Evolutionary conservation across 92 coral and sea anemone genomes (phyloP).

Genomic region (Porites cylindrica): DNA sequence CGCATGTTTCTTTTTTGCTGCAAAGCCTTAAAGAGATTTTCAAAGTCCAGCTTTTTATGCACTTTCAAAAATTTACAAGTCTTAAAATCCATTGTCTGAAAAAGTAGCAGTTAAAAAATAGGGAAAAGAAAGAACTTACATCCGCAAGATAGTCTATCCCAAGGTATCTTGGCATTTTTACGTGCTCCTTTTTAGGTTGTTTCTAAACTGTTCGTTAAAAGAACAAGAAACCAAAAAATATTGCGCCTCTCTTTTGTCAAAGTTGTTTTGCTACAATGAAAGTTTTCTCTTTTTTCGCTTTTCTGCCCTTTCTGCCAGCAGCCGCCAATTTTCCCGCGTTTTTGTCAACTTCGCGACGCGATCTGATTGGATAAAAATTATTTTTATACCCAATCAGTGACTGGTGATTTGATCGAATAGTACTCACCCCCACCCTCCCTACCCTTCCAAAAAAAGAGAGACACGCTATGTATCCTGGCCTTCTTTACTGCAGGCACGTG

Average conservation of each 20-base stretch:
- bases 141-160: slow-evolving; percentile 80
- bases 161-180: slow-evolving; percentile 83
- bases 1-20: slow-evolving; percentile 63
- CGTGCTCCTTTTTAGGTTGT: background rate
- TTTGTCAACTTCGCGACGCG: background rate
- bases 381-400: background rate
- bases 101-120: background rate
- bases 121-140: slow-evolving; percentile 43
- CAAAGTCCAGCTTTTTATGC: background rate
- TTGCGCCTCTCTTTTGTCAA: too few relatives aligned
- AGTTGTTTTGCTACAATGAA: background rate
- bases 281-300: background rate
- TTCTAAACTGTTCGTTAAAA: background rate
- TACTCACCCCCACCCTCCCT: background rate
- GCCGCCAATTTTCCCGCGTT: slow-evolving; percentile 8
- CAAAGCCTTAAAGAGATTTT: slow-evolving; percentile 60
- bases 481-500: slow-evolving; percentile 5
- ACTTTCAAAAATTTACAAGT: background rate
- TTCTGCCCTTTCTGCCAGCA: background rate
- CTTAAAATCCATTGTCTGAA: background rate
- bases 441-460: background rate
- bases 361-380: slow-evolving; percentile 14
- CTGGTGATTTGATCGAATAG: background rate
- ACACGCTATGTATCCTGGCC: slow-evolving; percentile 1
- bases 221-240: background rate